Base-by-base conservation (phyloP, 1,140 invertebrate species). In the Drosophila dunni region DNA sequence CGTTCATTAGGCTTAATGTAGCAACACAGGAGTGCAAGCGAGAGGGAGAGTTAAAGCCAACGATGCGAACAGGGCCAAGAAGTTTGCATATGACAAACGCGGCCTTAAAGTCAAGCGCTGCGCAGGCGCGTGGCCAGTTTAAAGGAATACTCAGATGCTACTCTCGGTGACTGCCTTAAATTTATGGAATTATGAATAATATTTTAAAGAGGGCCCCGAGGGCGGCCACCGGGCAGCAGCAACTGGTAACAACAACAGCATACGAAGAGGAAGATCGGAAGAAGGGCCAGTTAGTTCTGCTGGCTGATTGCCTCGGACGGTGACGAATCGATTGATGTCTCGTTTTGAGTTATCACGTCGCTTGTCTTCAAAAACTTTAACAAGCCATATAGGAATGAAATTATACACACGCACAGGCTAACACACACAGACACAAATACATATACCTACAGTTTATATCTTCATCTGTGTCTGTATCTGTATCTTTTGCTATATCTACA, bases 181-280 rank as follows among this genome's bases (percentile, higher is more conserved):
- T 86, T 86, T 88, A 86, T 86, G 82, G 82, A 86, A 86, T 86
- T 86, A 88, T 88, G 82, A 86, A 86, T 86, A 86, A 86, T 86
- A 88, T 86, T 83, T 86, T 79, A 88, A 29, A 88, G 79, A 81
- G 67, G 72, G 64, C 81, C 81, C 74, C 64, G 68, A 77, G 74
- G 78, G 73, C 73, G 81, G 77, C 77, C 81, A 78, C 78, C 75
- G 69, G 78, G 68, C 74, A 62, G 66, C 57, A 38, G 36, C 53
- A 65, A 46, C 20, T 29, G 34, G 29, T 44, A 24, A 15, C 38
- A 45, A 33, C 54, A 9, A 40, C 40, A 46, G 51, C 42, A 58
- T n/a, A 29, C 15, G 24, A 50, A 33, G n/a, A 38, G 53, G 15
- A 38, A 40, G 53, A 56, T 38, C 53, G 44, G 38, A 61, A 71